Conservation (phyloP, 1,140 invertebrate genomes). For the Drosophila lacteicornis region DNA sequence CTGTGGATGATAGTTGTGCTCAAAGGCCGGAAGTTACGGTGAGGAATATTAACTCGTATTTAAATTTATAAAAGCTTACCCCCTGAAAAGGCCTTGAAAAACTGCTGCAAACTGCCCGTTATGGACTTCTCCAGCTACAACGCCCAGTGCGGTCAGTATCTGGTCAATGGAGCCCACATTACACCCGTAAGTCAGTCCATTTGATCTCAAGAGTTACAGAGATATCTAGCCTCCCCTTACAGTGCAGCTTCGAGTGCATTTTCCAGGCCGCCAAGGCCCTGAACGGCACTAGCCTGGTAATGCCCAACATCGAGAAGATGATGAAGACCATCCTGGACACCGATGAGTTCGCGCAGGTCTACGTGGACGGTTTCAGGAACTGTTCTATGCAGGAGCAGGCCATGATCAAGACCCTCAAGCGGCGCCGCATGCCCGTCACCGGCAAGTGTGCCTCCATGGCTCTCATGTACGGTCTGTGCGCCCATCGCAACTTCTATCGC, state of each 20-base stretch:
- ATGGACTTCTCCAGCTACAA: slow-evolving; percentile 20
- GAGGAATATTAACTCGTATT: slow-evolving; percentile 6
- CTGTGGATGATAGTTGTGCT: slow-evolving; percentile 20
- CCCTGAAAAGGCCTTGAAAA: slow-evolving; percentile 30
- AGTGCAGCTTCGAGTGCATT: slow-evolving; percentile 59
- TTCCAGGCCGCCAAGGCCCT: slow-evolving; percentile 24
- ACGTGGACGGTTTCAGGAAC: slow-evolving; percentile 32
- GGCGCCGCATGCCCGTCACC: slow-evolving; percentile 45
- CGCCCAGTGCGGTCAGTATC: slow-evolving; percentile 35
- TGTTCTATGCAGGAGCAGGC: slow-evolving; percentile 33
- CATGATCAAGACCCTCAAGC: slow-evolving; percentile 40
- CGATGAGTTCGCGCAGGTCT: slow-evolving; percentile 21
- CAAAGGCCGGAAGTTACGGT: slow-evolving; percentile 35
- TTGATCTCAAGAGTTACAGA: background rate
- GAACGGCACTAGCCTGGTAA: slow-evolving; percentile 40
- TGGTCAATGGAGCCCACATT: slow-evolving; percentile 31
- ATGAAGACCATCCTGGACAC: slow-evolving; percentile 19
- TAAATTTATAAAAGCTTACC: background rate
- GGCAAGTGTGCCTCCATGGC: slow-evolving; percentile 49
- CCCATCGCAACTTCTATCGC: slow-evolving; percentile 51
- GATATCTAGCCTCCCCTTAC: background rate
- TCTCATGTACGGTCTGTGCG: slow-evolving; percentile 53
- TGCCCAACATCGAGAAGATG: slow-evolving; percentile 44
- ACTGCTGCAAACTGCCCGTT: slow-evolving; percentile 41
- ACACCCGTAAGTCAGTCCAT: slow-evolving; percentile 27